These are phyloP conservation scores for Gymnoscopelus microlampas DNA, from an alignment of 2,797 vertebrate genomes.

Conservation along the genomic window DNA sequence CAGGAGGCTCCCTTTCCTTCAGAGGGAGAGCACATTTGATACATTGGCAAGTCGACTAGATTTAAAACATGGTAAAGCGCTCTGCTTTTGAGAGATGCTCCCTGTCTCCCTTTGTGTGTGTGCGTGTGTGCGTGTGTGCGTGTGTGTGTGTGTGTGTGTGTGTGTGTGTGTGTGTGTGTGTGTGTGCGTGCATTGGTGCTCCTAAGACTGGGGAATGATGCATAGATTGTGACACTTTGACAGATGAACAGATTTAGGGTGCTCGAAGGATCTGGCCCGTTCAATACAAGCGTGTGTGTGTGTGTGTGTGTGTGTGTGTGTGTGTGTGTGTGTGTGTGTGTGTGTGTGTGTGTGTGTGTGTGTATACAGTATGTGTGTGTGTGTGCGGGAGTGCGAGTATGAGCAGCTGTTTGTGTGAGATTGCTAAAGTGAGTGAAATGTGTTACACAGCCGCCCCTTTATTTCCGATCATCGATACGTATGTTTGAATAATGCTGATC, in stretches of 20 bases:
- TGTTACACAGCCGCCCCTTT: conserved; percentile 54
- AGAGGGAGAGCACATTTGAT: conserved; percentile 76
- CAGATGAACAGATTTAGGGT: conserved; percentile 85
- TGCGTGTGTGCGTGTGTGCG: conserved; percentile 2
- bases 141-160: not conserved
- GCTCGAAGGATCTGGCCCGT: conserved; percentile 79
- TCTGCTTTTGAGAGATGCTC: conserved; percentile 72
- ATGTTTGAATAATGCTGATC: conserved; percentile 48
- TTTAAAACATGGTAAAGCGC: conserved; percentile 79
- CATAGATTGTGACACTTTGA: conserved; percentile 85
- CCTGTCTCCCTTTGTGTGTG: conserved; percentile 21
- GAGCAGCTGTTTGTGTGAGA: conserved; percentile 54
- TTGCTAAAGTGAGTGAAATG: conserved; percentile 59
- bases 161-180: conserved; percentile 11
- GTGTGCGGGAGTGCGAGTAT: conserved; percentile 5
- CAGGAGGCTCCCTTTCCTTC: conserved; percentile 59
- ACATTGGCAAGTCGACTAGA: conserved; percentile 69
- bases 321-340: conserved; percentile 37
- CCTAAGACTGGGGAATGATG: conserved; percentile 75
- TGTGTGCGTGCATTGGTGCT: conserved; percentile 36
- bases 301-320: conserved; percentile 39
- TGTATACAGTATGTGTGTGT: conserved; percentile 45
- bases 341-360: conserved; percentile 44
- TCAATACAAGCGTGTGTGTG: conserved; percentile 69
- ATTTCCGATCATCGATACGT: conserved; percentile 56